phyloP scores from a whole-genome alignment of 2,113 vertebrate species.

The Chaetodon auriga region DNA sequence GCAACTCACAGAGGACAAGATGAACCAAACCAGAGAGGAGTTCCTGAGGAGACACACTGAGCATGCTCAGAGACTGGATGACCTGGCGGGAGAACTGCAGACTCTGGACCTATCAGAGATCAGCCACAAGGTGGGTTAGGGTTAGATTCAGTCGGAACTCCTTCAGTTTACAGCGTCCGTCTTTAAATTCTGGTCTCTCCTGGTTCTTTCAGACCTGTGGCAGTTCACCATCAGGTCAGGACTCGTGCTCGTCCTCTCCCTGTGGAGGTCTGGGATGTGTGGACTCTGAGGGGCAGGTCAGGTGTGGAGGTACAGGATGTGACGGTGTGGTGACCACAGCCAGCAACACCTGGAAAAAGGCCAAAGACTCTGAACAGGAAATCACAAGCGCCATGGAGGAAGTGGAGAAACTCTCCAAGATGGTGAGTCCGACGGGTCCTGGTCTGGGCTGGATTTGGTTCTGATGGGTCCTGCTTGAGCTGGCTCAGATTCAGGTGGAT shows the following conservation, averaged over 20 bases:
- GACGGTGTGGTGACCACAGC: conserved; percentile 86
- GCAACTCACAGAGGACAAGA: conserved; percentile 86
- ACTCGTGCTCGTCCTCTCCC: conserved; percentile 80
- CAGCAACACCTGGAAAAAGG: conserved; percentile 87
- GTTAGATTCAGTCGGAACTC: not conserved
- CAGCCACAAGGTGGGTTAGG: conserved; percentile 63
- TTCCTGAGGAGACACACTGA: conserved; percentile 89
- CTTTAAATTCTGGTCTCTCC: not conserved
- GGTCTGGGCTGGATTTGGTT: not conserved
- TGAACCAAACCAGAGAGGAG: conserved; percentile 84
- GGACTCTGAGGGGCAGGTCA: conserved; percentile 83
- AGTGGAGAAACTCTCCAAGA: conserved; percentile 94
- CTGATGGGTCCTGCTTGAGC: not conserved
- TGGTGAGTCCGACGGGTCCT: conserved; percentile 83
- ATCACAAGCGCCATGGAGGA: conserved; percentile 91
- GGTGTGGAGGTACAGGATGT: conserved; percentile 92
- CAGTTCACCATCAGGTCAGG: conserved; percentile 80
- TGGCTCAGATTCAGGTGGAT: not conserved
- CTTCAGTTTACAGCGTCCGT: not conserved
- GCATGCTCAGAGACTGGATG: conserved; percentile 90
- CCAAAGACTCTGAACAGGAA: conserved; percentile 91
- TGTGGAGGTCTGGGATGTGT: conserved; percentile 91
- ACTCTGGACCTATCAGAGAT: conserved; percentile 89
- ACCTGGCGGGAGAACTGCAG: conserved; percentile 92
- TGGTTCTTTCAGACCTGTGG: conserved; percentile 89